Evolutionary conservation across 1,140 invertebrate species (phyloP).

Genomic region (Penaeus japonicus): DNA sequence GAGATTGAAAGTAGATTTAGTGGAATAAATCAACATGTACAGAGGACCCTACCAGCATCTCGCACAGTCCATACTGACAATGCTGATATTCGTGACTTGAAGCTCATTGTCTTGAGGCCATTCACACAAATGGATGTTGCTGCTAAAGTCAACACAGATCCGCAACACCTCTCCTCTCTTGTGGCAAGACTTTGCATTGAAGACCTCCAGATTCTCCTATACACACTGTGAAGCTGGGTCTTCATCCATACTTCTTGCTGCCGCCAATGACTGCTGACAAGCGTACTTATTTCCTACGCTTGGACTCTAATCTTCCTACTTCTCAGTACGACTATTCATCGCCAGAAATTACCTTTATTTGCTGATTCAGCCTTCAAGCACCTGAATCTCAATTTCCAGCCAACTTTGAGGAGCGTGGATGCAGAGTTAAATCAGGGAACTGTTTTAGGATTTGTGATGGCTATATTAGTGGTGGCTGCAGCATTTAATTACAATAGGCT

Average conservation of each 20-base stretch:
- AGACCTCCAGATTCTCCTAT: conserved; percentile 74
- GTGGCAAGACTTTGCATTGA: conserved; percentile 77
- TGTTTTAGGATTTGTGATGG: conserved; percentile 76
- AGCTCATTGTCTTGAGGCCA: conserved; percentile 79
- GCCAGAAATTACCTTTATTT: conserved; percentile 72
- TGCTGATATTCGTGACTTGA: conserved; percentile 75
- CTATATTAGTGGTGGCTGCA: conserved; percentile 71
- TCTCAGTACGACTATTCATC: conserved; percentile 68
- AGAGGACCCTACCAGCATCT: conserved; percentile 67
- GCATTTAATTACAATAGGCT: conserved; percentile 76
- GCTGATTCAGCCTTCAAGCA: conserved; percentile 78
- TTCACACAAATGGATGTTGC: conserved; percentile 79
- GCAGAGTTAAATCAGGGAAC: conserved; percentile 86
- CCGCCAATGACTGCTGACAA: conserved; percentile 75
- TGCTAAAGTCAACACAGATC: conserved; percentile 73
- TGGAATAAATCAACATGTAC: conserved; percentile 68
- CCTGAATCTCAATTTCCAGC: conserved; percentile 73
- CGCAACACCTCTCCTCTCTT: conserved; percentile 78
- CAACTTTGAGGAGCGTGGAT: conserved; percentile 76
- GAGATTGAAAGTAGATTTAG: conserved; percentile 68
- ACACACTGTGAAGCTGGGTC: conserved; percentile 71
- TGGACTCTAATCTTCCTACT: conserved; percentile 76
- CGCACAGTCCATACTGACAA: conserved; percentile 64
- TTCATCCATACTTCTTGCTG: conserved; percentile 68
- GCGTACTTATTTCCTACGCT: conserved; percentile 74